A percentile compares a stretch with the other conserved stretches of the same genome.
Evolutionary conservation across 2,113 vertebrate species (phyloP).

Genomic region (Herpetotheres cachinnans): DNA sequence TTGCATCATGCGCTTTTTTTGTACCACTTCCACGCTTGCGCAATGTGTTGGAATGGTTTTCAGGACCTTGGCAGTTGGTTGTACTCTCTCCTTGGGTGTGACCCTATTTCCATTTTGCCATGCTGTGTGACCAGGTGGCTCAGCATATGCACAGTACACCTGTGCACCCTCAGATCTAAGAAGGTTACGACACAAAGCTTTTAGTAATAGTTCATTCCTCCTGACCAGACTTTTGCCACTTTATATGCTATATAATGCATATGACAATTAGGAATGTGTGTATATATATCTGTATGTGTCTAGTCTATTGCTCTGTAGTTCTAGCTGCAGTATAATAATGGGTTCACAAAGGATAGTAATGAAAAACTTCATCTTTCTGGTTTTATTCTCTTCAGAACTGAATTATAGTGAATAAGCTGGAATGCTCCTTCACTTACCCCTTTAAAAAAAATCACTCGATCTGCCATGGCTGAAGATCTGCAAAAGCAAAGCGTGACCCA

Average conservation of each 20-base stretch:
- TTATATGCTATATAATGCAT: not conserved
- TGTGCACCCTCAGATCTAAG: conserved; percentile 23
- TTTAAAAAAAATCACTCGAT: not conserved
- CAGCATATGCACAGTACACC: not conserved
- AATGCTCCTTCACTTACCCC: not conserved
- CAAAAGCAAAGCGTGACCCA: not conserved
- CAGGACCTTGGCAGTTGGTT: not conserved
- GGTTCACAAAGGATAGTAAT: not conserved
- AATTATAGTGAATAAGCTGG: not conserved
- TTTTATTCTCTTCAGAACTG: conserved; percentile 5
- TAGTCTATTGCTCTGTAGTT: conserved; percentile 16
- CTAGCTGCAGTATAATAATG: conserved; percentile 9
- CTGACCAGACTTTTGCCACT: conserved; percentile 33
- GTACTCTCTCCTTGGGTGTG: conserved; percentile 14
- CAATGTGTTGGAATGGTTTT: conserved; percentile 31
- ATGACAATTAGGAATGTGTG: not conserved
- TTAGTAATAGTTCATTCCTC: conserved; percentile 9
- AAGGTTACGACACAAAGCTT: not conserved
- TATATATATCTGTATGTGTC: not conserved
- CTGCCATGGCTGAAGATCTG: not conserved
- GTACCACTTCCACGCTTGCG: conserved; percentile 28
- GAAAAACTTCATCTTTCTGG: conserved; percentile 11
- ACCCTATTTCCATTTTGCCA: conserved; percentile 21
- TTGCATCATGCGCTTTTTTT: conserved; percentile 4
- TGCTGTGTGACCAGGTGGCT: conserved; percentile 33